Base-by-base conservation (phyloP, 2,113 vertebrate species). In the Larimichthys crocea region DNA sequence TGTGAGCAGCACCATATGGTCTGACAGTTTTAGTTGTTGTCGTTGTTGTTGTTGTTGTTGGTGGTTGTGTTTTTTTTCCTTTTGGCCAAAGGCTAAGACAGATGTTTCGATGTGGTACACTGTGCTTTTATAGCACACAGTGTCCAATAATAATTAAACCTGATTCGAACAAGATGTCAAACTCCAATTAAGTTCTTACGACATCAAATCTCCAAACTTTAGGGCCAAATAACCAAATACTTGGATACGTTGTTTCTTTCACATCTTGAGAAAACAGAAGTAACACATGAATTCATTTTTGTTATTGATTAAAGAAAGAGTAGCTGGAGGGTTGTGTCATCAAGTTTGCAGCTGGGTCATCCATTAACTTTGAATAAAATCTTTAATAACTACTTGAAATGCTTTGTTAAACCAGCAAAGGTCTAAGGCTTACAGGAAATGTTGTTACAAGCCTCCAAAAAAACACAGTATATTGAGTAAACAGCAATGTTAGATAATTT, bases 61-160 rank as follows among this genome's bases (percentile, higher is more conserved):
- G 12, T 12, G 31, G 29, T 31, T 1, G 29, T 4, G 31, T 31
- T 31, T 74, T 53, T 69, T 79, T 79, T 56, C 14, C 79, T 78
- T 52, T 91, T 83, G 76, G 76, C 86, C 66, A 29, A 40, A n/a
- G 83, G 74, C 84, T 52, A 22, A 82, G 63, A 76, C 89, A 91
- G 88, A 93, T 93, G 93, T 92, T 91, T 86, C 71, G 53, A 42
- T 78, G 73, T 86, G 85, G 74, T 62, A 68, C 12, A 29, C 57
- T 14, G 19, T 78, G 80, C 79, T 80, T 88, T 65, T 44, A 40
- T 60, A 79, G 72, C 66, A 82, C 80, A 64, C 49, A 53, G 24
- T 84, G 71, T 88, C 62, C 62, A 63, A 46, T 79, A 65, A 59
- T 11, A 17, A 40, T 59, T 20, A 62, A 61, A 69, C 31, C 10